phyloP scores from a whole-genome alignment of 2,113 vertebrate genomes.

The Glaucomys volans region DNA sequence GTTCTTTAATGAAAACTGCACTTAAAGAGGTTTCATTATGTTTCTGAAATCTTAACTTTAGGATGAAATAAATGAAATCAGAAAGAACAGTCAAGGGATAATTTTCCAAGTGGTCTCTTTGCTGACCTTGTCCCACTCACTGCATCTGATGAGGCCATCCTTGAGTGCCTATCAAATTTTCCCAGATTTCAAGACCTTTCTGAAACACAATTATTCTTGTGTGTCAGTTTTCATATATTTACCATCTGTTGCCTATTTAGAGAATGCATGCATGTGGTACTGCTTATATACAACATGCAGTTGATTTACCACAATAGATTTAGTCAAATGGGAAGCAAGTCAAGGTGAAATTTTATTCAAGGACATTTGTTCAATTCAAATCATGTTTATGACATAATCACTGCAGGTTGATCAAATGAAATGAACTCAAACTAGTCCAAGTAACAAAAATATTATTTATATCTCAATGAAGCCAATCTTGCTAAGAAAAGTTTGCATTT shows the following conservation, averaged over 20 bases:
- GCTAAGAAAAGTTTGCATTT: slow-evolving; percentile 35
- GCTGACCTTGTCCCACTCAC: neutral
- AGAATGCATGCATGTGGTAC: neutral
- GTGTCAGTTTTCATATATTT: slow-evolving; percentile 37
- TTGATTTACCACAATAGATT: slow-evolving; percentile 75
- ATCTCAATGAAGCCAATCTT: neutral
- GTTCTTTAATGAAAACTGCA: neutral
- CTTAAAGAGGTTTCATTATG: neutral
- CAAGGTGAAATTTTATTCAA: slow-evolving; percentile 87
- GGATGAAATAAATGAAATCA: neutral
- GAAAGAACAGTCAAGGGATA: neutral
- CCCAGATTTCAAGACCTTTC: slow-evolving; percentile 45
- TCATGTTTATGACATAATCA: slow-evolving; percentile 41
- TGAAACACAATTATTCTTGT: neutral
- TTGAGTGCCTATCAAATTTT: neutral
- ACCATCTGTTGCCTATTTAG: slow-evolving; percentile 26
- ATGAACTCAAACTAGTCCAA: neutral
- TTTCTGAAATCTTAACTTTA: neutral
- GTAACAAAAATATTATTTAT: neutral
- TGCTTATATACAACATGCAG: neutral
- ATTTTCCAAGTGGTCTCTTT: neutral
- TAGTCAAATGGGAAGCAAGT: slow-evolving; percentile 84
- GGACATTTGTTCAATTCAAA: slow-evolving; percentile 76
- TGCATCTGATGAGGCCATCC: neutral
- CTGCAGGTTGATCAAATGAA: slow-evolving; percentile 55